Evolutionary conservation across 2,797 vertebrate species (phyloP).

Genomic region (Alfaro cultratus): DNA sequence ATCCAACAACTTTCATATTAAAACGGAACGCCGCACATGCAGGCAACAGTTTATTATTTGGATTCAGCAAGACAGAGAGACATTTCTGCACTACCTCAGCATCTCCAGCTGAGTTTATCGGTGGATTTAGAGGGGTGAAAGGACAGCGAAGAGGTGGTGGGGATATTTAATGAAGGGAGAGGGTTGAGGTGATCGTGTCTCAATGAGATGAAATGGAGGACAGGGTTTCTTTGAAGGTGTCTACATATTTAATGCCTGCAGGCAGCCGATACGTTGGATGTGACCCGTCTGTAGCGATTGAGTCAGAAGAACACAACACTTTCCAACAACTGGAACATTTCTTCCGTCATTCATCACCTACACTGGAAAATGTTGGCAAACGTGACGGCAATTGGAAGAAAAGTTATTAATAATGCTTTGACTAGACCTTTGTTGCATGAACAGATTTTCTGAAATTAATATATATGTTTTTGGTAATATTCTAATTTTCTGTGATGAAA

Average conservation of each 20-base stretch:
- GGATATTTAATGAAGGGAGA: conserved; percentile 18
- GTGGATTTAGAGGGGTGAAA: conserved; percentile 52
- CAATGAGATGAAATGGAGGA: conserved; percentile 47
- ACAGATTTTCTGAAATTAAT: background rate
- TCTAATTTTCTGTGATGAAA: background rate
- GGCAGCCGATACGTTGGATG: conserved; percentile 35
- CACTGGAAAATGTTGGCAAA: background rate
- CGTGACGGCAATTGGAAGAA: background rate
- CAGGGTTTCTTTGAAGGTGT: conserved; percentile 67
- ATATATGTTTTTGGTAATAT: background rate
- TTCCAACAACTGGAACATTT: background rate
- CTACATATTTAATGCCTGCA: conserved; percentile 75
- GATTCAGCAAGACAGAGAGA: background rate
- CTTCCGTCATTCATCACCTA: background rate
- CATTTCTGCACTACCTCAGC: background rate
- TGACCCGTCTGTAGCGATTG: conserved; percentile 5
- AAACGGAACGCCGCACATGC: background rate
- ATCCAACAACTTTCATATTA: background rate
- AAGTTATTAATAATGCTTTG: background rate
- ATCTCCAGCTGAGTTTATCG: conserved; percentile 25
- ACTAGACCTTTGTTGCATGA: background rate
- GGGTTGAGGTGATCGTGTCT: conserved; percentile 49
- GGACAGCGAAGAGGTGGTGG: conserved; percentile 30
- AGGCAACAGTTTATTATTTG: background rate
- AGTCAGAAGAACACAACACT: conserved; percentile 22